Percentiles rank a stretch among this genome's conserved stretches.
phyloP scores from a whole-genome alignment of 2,888 invertebrate genomes.

The Lomographa bimaculata region DNA sequence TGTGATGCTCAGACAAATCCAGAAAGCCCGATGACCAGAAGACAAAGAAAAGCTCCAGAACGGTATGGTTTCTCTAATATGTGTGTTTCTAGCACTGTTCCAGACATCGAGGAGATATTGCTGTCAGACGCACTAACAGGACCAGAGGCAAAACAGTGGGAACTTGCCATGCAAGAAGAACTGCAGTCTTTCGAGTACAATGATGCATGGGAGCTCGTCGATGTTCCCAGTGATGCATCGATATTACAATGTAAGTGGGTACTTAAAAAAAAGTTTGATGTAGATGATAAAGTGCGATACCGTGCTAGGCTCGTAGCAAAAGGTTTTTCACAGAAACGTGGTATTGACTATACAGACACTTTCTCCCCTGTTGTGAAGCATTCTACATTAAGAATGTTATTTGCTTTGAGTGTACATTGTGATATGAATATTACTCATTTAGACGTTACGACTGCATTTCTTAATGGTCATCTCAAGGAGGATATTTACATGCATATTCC shows the following conservation, averaged over 20 bases:
- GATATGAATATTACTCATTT: conserved; percentile 18
- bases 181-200: conserved; percentile 31
- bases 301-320: conserved; percentile 25
- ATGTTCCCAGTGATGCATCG: conserved; percentile 15
- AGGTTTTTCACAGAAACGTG: conserved; percentile 23
- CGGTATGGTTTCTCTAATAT: too few relatives aligned
- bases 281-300: conserved; percentile 15
- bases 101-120: too few relatives aligned
- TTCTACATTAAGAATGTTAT: conserved; percentile 24
- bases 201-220: conserved; percentile 30
- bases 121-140: conserved; percentile 20
- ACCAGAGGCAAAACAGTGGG: conserved; percentile 28
- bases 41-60: too few relatives aligned
- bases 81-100: too few relatives aligned
- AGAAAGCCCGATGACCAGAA: too few relatives aligned
- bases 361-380: conserved; percentile 26
- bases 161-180: conserved; percentile 24
- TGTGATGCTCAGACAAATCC: too few relatives aligned
- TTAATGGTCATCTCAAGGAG: conserved; percentile 23
- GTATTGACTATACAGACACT: conserved; percentile 19
- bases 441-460: conserved; percentile 23
- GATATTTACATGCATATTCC: conserved; percentile 31
- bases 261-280: conserved; percentile 25
- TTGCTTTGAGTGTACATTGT: conserved; percentile 18
- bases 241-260: conserved; percentile 32